These are phyloP conservation scores for Psix sp. DNA, from an alignment of 1,140 invertebrate species.

Conservation along the genomic window DNA sequence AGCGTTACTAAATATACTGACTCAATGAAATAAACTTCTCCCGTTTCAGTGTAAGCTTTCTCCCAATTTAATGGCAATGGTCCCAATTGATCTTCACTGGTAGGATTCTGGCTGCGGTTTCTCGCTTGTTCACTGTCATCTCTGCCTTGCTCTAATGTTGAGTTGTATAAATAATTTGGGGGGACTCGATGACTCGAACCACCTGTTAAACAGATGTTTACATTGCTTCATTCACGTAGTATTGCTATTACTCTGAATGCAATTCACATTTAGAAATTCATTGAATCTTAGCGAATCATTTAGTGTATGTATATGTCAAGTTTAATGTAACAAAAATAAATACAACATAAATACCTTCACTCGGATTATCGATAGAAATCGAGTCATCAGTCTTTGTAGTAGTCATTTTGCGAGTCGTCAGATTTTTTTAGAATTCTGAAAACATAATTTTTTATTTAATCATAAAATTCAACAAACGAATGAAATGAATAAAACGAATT, in stretches of 20 bases:
- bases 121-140: slow-evolving; percentile 60
- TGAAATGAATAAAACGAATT: background rate
- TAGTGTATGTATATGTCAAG: too few species aligned
- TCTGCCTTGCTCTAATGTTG: slow-evolving; percentile 64
- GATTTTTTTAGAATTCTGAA: slow-evolving; percentile 55
- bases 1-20: slow-evolving; percentile 78
- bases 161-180: slow-evolving; percentile 73
- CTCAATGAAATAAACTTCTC: slow-evolving; percentile 99
- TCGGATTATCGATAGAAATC: slow-evolving; percentile 70
- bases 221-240: slow-evolving; percentile 68
- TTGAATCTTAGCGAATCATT: background rate
- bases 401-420: slow-evolving; percentile 64
- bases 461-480: slow-evolving; percentile 4
- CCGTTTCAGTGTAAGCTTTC: slow-evolving; percentile 96
- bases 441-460: too few species aligned
- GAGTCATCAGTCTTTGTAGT: slow-evolving; percentile 70
- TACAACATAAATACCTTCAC: slow-evolving; percentile 66
- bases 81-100: slow-evolving; percentile 83
- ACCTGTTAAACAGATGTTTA: slow-evolving; percentile 64
- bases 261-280: background rate
- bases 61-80: slow-evolving; percentile 97
- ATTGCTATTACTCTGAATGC: too few species aligned
- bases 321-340: background rate
- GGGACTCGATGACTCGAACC: slow-evolving; percentile 69
- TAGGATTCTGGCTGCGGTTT: slow-evolving; percentile 62